Conservation (phyloP, 2,113 vertebrate species). For the Rattus rattus region DNA sequence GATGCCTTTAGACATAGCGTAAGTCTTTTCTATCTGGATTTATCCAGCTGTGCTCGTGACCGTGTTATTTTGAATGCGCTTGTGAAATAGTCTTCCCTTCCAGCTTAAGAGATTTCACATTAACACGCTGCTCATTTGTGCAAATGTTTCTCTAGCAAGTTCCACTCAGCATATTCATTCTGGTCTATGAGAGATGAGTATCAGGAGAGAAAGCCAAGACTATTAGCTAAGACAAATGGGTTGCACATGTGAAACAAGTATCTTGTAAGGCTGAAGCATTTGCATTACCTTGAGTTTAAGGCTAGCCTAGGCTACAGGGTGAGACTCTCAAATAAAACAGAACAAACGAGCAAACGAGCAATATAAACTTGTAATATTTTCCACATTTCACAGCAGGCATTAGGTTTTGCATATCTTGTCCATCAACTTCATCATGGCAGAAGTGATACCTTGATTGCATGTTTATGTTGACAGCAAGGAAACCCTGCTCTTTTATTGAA, state of each 20-base stretch:
- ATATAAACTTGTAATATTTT: not conserved
- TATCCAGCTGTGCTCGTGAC: not conserved
- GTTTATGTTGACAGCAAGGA: constrained; percentile 21
- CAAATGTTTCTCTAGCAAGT: constrained; percentile 11
- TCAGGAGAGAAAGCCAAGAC: not conserved
- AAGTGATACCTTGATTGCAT: constrained; percentile 49
- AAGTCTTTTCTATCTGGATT: not conserved
- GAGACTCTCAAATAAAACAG: not conserved
- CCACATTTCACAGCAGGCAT: not conserved
- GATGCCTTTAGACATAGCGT: not conserved
- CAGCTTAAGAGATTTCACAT: not conserved
- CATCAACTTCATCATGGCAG: constrained; percentile 55
- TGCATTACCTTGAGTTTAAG: not conserved
- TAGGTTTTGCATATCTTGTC: constrained; percentile 6
- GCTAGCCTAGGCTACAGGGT: not conserved
- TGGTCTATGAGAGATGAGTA: not conserved
- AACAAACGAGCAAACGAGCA: not conserved
- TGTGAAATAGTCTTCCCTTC: not conserved
- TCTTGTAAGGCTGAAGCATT: not conserved
- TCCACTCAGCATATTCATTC: constrained; percentile 45
- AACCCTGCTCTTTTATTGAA: constrained; percentile 70
- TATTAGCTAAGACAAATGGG: not conserved
- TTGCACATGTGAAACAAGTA: not conserved
- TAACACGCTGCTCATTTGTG: not conserved
- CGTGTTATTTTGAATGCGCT: not conserved